A percentile compares a stretch with the other conserved stretches of the same genome.
phyloP scores from a whole-genome alignment of 2,888 invertebrate genomes.

The Cheilosia variabilis region DNA sequence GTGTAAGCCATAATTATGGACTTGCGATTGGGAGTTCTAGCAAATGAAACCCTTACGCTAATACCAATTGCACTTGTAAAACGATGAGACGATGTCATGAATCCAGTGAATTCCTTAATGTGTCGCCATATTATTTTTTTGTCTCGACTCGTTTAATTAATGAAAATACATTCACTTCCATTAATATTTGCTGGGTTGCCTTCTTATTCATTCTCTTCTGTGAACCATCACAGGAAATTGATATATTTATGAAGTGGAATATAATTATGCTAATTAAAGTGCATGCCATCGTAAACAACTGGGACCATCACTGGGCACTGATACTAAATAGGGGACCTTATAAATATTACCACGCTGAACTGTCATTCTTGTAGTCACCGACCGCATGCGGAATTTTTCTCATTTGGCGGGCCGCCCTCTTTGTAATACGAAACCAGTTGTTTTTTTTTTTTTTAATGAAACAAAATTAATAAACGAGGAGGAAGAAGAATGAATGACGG shows the following conservation, averaged over 20 bases:
- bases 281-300: slow-evolving; percentile 37
- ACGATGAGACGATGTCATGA: slow-evolving; percentile 25
- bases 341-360: slow-evolving; percentile 26
- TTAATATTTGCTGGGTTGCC: slow-evolving; percentile 1
- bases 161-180: slow-evolving; percentile 37
- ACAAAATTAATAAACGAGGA: slow-evolving; percentile 15
- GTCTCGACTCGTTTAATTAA: slow-evolving; percentile 31
- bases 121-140: not conserved
- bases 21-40: too few relatives aligned
- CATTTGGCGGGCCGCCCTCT: slow-evolving; percentile 67
- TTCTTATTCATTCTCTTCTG: slow-evolving; percentile 24
- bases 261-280: slow-evolving; percentile 71
- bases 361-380: slow-evolving; percentile 17
- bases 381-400: slow-evolving; percentile 57
- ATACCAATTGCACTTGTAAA: not conserved
- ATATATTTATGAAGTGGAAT: slow-evolving; percentile 51
- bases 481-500: not conserved
- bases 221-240: slow-evolving; percentile 65
- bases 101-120: slow-evolving; percentile 36
- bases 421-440: slow-evolving; percentile 62
- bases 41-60: too few relatives aligned
- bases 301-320: slow-evolving; percentile 2
- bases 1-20: too few relatives aligned
- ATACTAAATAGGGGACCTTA: slow-evolving; percentile 6
- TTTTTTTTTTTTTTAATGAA: slow-evolving; percentile 8